phyloP scores from a whole-genome alignment of 1,140 invertebrate genomes.

The Caenorhabditis tropicalis region DNA sequence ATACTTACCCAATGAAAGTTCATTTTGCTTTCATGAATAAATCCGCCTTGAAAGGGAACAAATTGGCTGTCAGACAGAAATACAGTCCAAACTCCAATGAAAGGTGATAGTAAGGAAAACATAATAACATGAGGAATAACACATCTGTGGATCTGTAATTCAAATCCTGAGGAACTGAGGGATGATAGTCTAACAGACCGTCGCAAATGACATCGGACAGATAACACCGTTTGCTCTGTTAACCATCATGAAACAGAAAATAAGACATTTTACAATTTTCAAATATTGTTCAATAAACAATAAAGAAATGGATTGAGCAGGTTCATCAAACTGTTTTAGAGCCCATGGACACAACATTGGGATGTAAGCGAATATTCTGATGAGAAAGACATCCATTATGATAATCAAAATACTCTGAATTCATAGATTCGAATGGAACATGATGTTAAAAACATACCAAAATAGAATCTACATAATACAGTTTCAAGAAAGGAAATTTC shows the following conservation, averaged over 20 bases:
- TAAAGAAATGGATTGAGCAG: background rate
- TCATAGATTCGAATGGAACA: background rate
- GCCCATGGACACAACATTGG: background rate
- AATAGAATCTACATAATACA: background rate
- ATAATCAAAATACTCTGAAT: background rate
- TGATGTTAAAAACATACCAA: background rate
- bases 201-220: background rate
- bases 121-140: background rate
- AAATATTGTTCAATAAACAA: background rate
- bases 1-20: background rate
- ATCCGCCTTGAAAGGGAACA: constrained; percentile 8
- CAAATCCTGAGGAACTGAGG: background rate
- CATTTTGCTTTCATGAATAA: background rate
- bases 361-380: background rate
- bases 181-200: background rate
- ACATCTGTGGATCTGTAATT: background rate
- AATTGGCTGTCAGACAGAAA: background rate
- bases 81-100: background rate
- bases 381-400: background rate
- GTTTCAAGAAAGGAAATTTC: background rate
- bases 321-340: background rate
- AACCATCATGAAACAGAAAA: background rate
- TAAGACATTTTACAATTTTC: background rate
- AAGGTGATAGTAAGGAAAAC: background rate
- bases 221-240: background rate